Evolutionary conservation across 2,888 invertebrate genomes (phyloP), one percentile per base, ranked within the genome.

Genomic region (Synergus umbraculus): DNA sequence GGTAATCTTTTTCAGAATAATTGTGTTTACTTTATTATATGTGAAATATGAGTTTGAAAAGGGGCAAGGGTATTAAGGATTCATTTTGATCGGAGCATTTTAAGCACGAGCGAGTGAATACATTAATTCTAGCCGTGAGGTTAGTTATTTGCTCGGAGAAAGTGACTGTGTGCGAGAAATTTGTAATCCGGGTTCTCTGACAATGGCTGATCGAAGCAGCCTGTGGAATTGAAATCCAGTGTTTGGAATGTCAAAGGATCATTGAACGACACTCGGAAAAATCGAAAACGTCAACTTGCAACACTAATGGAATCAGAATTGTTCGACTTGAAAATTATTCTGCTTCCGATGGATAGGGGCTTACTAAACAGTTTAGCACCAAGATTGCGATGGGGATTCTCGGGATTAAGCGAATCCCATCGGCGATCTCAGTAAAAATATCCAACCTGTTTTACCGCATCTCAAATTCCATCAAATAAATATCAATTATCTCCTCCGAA

Each of bases 131-230:
- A 73, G 73, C 73, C 73, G 41, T 73, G 73, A 73, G 54, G 73
- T 73, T 73, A 73, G 73, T 73, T 73, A 73, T 73, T 73, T 73
- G 73, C 73, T 73, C 37, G 73, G 73, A 73, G 73, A 73, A 73
- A 73, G 73, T 73, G 73, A 73, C 73, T 73, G 73, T 73, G 73
- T 73, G 73, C 73, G 73, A 73, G 73, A 73, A 73, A 73, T 73
- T 73, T 73, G 73, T 73, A 73, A 73, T 73, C 73, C 73, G 54
- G 73, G 73, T 73, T 73, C 73, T 73, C 73, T 73, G 73, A 73
- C 73, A 73, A 73, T 73, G 73, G 73, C 73, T 73, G 73, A 73
- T 73, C 73, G 41, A 73, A 73, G 73, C 41, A 73, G 37, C 54
- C 37, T 46, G 49, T 69, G 49, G 13, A 54, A 73, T 73, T 54